Conservation (phyloP, 2,113 vertebrate species). For the Pristiophorus japonicus region DNA sequence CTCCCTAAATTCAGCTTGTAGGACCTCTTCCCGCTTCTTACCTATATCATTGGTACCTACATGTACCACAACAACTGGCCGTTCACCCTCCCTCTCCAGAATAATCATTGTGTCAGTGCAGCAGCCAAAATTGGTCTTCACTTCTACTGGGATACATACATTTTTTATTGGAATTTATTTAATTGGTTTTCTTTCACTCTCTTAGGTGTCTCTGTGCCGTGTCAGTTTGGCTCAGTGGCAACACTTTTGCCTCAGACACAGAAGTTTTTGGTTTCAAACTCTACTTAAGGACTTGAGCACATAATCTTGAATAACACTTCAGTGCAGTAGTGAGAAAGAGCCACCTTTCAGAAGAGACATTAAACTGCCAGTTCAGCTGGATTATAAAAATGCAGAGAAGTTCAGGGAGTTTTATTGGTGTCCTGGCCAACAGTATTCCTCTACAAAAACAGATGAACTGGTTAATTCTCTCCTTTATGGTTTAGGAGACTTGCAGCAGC, state of each 20-base stretch:
- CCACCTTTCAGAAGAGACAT: not conserved
- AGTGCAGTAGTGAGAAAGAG: not conserved
- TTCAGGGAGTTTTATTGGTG: not conserved
- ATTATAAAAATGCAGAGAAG: not conserved
- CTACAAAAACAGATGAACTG: not conserved
- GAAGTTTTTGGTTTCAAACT: not conserved
- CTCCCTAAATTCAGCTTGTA: too few relatives aligned
- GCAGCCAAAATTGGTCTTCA: not conserved
- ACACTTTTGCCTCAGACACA: not conserved
- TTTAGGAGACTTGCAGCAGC: not conserved
- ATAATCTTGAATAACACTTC: not conserved
- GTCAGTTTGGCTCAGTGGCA: not conserved
- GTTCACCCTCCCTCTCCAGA: too few relatives aligned
- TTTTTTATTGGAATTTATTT: not conserved
- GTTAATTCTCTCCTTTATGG: not conserved
- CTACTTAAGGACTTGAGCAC: not conserved
- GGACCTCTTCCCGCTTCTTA: too few relatives aligned
- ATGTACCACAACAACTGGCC: too few relatives aligned
- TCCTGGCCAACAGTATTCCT: not conserved
- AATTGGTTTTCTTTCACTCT: not conserved
- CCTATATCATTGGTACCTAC: too few relatives aligned
- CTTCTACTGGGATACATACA: not conserved
- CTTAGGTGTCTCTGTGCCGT: not conserved
- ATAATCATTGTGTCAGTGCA: not conserved
- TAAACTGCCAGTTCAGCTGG: not conserved